Base-by-base conservation (phyloP, 2,888 invertebrate genomes). In the Agonopterix arenella region DNA sequence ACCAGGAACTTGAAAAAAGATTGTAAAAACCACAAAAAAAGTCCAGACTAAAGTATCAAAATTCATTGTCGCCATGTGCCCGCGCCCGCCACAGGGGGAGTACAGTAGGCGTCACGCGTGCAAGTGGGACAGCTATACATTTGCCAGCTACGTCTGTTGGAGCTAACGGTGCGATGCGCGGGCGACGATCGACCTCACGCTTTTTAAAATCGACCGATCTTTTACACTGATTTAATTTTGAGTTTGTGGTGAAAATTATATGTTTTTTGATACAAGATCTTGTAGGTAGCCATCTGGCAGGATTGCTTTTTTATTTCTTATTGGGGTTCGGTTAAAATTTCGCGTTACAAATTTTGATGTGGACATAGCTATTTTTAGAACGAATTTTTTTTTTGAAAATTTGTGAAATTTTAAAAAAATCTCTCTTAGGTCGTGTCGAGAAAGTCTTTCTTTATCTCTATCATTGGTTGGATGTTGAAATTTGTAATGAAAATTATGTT, bases 31-130 rank as follows among this genome's bases (percentile, higher is more conserved):
- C 40, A 9, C 40, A 40, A 40, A 47, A 53, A 55, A 54, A 5
- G 44, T 45, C 56, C 61, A 64, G 65, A 63, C 60, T 28, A 68
- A 70, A 81, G 77, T 81, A 84, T 79, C 84, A 84, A 84, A 70
- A 73, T 57, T 54, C 49, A 57, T 49, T 49, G 60, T 67, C 71
- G 62, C 45, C 45, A 66, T 73, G 62, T 45, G 54, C 60, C 70
- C 28, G 62, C 71, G 74, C 68, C 67, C 64, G 68, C 68, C 67
- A 63, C 65, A 68, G 75, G 78, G 76, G 78, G 73, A 74, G 77
- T 70, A 68, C 62, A 68, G 82, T 80, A 78, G 84, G 84, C 81
- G 83, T 73, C 61, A 63, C 66, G 70, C 62, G 74, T 56, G 61
- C 46, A 70, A 86, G 62, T 49, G 80, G 73, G 80, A 80, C 60